phyloP scores from a whole-genome alignment of 2,113 vertebrate genomes.

The Myiozetetes cayanensis region DNA sequence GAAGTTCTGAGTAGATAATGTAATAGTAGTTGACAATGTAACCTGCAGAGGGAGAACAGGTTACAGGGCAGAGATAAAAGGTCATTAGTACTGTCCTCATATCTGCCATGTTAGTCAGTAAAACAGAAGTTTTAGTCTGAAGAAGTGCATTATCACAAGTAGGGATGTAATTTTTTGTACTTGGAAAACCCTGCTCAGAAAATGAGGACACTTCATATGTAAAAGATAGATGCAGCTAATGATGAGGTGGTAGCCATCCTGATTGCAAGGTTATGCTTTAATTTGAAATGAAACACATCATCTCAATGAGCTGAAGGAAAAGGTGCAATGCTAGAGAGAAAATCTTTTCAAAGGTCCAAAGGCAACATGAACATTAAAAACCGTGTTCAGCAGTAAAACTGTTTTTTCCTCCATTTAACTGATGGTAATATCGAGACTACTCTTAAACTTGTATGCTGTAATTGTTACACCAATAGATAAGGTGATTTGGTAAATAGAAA shows the following conservation, averaged over 20 bases:
- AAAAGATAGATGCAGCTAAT: not conserved
- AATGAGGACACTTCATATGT: not conserved
- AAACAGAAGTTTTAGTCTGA: not conserved
- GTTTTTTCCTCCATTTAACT: not conserved
- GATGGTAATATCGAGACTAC: not conserved
- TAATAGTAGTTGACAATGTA: no score
- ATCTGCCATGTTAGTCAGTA: not conserved
- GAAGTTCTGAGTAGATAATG: no score
- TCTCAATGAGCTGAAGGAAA: not conserved
- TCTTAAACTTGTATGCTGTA: not conserved
- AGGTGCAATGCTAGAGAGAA: accelerated
- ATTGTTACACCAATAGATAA: not conserved
- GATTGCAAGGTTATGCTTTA: not conserved
- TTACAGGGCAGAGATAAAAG: not conserved
- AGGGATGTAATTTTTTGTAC: not conserved
- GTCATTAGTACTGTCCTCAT: not conserved
- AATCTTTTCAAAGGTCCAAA: not conserved
- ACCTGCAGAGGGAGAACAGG: no score
- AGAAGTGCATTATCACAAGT: not conserved
- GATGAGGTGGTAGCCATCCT: not conserved
- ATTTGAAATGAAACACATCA: not conserved
- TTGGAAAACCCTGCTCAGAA: not conserved
- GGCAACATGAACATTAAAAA: not conserved
- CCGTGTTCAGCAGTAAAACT: not conserved
- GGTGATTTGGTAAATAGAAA: not conserved